phyloP scores from a whole-genome alignment of 2,113 vertebrate species.

The Melanocharis versteri region DNA sequence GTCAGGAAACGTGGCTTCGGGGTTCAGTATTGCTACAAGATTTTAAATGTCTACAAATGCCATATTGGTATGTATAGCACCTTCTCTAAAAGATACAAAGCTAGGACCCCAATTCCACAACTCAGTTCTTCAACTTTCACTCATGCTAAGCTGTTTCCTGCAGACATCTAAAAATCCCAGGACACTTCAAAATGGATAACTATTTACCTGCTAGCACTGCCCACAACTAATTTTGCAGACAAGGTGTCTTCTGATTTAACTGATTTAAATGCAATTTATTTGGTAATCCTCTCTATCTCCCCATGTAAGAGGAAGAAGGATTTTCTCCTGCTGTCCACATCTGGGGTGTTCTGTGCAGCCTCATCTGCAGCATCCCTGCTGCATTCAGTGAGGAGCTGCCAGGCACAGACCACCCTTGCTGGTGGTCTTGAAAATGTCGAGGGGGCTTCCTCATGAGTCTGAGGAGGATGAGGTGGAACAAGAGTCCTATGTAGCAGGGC shows the following conservation, averaged over 20 bases:
- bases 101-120: not conserved
- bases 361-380: not conserved
- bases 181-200: not conserved
- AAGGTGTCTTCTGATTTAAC: not conserved
- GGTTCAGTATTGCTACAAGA: not conserved
- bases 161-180: not conserved
- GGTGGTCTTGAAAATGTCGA: not conserved
- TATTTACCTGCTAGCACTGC: not conserved
- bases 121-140: not conserved
- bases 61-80: not conserved
- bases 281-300: not conserved
- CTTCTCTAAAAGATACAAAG: not conserved
- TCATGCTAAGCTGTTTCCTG: not conserved
- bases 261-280: not conserved
- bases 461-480: not conserved
- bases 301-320: not conserved
- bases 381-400: not conserved
- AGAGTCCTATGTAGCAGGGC: not conserved
- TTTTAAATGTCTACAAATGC: not conserved
- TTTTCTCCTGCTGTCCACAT: not conserved
- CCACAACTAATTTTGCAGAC: not conserved
- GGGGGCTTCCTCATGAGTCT: not conserved
- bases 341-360: not conserved
- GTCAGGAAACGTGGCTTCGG: not conserved
- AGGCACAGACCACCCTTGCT: not conserved